Evolutionary conservation across 2,888 invertebrate species (phyloP).

Genomic region (Anoplius nigerrimus): DNA sequence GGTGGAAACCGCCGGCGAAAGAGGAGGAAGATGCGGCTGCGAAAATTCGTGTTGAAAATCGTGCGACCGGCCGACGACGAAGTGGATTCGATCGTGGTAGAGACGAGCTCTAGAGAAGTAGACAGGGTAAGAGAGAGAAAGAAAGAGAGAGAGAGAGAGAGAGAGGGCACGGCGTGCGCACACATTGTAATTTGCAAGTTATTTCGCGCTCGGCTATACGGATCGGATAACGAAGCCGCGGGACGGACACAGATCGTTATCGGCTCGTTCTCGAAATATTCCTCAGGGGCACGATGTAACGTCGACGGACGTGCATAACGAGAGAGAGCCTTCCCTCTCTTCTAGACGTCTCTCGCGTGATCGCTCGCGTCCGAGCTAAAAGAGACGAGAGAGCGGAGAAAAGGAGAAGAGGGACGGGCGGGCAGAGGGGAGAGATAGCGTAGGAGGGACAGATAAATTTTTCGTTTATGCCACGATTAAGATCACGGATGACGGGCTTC

Average conservation of each 20-base stretch:
- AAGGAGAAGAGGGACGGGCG: slow-evolving; percentile 5
- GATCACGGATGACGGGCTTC: too few species aligned
- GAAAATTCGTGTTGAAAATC: too few species aligned
- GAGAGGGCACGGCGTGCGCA: slow-evolving; percentile 16
- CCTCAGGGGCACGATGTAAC: slow-evolving; percentile 45
- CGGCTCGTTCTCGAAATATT: slow-evolving; percentile 55
- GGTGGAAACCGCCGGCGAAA: slow-evolving; percentile 1
- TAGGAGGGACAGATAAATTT: too few species aligned
- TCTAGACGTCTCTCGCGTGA: too few species aligned
- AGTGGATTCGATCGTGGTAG: neutral
- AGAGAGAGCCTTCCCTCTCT: slow-evolving; percentile 26
- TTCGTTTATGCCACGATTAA: too few species aligned
- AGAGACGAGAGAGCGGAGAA: slow-evolving; percentile 15
- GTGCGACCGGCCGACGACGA: neutral
- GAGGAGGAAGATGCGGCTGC: neutral
- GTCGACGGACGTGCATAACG: slow-evolving; percentile 47
- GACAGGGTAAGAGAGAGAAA: slow-evolving; percentile 19
- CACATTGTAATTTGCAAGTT: slow-evolving; percentile 55
- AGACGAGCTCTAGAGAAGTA: slow-evolving; percentile 1
- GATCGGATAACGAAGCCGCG: slow-evolving; percentile 58
- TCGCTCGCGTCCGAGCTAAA: slow-evolving; percentile 7
- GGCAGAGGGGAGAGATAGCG: neutral
- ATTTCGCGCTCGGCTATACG: slow-evolving; percentile 48
- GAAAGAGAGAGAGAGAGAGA: slow-evolving; percentile 14
- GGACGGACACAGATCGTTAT: slow-evolving; percentile 55